Conservation (phyloP, 2,113 vertebrate genomes). For the Lathamus discolor region DNA sequence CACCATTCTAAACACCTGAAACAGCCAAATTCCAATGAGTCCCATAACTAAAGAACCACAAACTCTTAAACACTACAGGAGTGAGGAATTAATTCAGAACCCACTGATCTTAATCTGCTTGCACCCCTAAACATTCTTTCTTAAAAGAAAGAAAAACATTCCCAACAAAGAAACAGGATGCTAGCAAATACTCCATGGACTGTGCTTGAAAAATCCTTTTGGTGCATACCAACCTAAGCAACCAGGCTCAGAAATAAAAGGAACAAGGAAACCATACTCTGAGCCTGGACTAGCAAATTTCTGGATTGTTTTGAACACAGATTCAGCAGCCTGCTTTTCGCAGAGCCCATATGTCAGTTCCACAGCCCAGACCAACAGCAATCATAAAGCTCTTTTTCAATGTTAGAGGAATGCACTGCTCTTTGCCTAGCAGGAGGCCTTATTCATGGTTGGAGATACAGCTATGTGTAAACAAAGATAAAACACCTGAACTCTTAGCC, state of each 20-base stretch:
- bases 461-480: background rate
- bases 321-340: background rate
- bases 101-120: background rate
- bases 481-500: background rate
- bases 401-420: background rate
- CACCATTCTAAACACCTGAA: background rate
- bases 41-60: background rate
- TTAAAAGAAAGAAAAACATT: background rate
- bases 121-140: background rate
- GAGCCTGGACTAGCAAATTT: background rate
- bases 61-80: background rate
- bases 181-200: background rate
- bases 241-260: background rate
- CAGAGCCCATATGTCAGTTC: background rate
- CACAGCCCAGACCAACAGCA: background rate
- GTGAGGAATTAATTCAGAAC: background rate
- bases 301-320: background rate
- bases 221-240: rapidly evolving
- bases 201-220: background rate
- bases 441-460: background rate
- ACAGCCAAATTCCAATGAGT: background rate
- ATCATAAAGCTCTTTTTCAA: background rate
- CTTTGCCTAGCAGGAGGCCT: background rate
- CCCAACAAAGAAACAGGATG: background rate
- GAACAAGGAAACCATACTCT: background rate